Conservation (phyloP, 2,113 vertebrate species). For the Falco punctatus region DNA sequence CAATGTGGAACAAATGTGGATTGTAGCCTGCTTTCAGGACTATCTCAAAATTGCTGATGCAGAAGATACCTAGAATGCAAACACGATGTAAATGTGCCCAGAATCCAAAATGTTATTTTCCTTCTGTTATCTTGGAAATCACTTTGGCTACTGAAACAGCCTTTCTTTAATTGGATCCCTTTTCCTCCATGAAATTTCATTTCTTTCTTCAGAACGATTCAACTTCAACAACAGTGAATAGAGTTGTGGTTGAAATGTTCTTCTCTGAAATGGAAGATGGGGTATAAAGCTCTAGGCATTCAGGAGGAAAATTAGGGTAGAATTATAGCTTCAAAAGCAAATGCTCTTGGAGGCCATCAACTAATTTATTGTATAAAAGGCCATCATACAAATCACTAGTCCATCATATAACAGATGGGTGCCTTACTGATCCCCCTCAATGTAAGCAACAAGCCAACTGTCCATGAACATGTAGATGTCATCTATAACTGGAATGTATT, state of each 20-base stretch:
- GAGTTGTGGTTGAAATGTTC: not conserved
- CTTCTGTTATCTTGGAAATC: not conserved
- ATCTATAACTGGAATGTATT: not conserved
- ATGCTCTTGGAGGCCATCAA: not conserved
- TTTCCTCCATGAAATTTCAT: not conserved
- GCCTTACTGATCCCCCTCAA: not conserved
- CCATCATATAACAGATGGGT: not conserved
- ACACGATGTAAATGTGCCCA: not conserved
- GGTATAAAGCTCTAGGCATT: not conserved
- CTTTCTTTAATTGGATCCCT: not conserved
- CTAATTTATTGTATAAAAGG: not conserved
- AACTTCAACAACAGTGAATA: not conserved
- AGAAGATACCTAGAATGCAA: not conserved
- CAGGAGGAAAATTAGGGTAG: not conserved
- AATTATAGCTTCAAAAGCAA: not conserved
- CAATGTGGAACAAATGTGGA: not conserved
- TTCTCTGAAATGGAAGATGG: not conserved
- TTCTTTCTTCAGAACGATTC: not conserved
- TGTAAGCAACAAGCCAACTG: not conserved
- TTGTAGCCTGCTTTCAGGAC: not conserved
- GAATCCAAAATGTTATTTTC: not conserved
- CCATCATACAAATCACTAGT: not conserved
- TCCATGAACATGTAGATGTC: not conserved
- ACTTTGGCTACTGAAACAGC: not conserved
- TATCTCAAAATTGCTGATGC: not conserved